Base-by-base conservation (phyloP, 1,140 invertebrate species). In the Anoplophora glabripennis region DNA sequence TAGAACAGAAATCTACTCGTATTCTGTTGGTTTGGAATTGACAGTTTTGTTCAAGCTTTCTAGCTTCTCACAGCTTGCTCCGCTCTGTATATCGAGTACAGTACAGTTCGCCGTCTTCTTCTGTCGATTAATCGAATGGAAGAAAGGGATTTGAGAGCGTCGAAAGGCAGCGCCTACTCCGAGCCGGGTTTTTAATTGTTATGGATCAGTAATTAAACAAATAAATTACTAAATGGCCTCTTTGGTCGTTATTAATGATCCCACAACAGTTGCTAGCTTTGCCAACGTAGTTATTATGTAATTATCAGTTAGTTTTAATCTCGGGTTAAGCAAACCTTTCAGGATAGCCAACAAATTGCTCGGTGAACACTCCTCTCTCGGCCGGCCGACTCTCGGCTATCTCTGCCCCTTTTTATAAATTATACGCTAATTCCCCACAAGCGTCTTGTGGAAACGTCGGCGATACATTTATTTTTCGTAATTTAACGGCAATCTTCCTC, bases 231-330 rank as follows among this genome's bases (percentile, higher is more conserved):
- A 74, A 75, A 75, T 69, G 68, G 68, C 65, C 63, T 63, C 61
- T 64, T 65, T 62, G 57, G 44, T 59, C 63, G 68, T 74, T 75
- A 75, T 75, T 74, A 75, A 75, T 75, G 74, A 70, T 69, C 65
- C 68, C 47, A 67, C 65, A 72, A 72, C 72, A 69, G 73, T 73
- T 73, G 72, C 73, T 53, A 49, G 65, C 61, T 65, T 53, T 56
- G 54, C 69, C 67, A 74, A 74, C 69, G 68, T 73, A 71, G 72
- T 75, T 72, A 75, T 75, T 75, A 75, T 74, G 72, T 75, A 75
- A 75, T 75, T 75, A 75, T 75, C 74, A 75, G 74, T 75, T 75
- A 72, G 72, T 73, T 75, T 75, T 75, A 74, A 75, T 74, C 72
- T 75, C 61, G 65, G 67, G 68, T 73, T 73, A 73, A 73, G 72